Evolutionary conservation across 1,140 invertebrate genomes (phyloP).

Genomic region (Ceratitis capitata): DNA sequence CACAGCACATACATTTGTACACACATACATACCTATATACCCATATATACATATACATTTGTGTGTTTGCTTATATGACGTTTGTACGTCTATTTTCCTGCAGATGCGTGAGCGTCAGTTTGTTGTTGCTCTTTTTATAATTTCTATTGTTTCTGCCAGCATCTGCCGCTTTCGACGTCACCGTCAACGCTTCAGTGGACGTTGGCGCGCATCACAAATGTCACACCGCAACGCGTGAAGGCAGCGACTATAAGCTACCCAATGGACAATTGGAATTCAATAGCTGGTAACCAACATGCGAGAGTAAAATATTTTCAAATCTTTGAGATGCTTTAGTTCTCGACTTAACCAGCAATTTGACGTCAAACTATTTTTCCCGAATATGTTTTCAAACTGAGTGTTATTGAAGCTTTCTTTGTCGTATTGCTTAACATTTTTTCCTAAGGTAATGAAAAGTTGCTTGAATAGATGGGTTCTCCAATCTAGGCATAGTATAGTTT

Average conservation of each 20-base stretch:
- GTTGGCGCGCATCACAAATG: neutral
- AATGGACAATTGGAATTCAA: neutral
- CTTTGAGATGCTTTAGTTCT: too few relatives aligned
- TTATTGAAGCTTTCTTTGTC: too few relatives aligned
- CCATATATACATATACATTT: neutral
- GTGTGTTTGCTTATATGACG: neutral
- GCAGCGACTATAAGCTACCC: neutral
- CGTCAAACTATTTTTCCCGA: too few relatives aligned
- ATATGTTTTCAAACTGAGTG: too few relatives aligned
- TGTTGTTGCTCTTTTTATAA: neutral
- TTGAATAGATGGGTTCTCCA: too few relatives aligned
- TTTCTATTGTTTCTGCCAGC: neutral
- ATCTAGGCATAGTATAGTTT: too few relatives aligned
- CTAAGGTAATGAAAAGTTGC: too few relatives aligned
- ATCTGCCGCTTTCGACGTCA: neutral
- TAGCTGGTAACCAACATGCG: too few relatives aligned
- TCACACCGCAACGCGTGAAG: neutral
- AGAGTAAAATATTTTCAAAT: too few relatives aligned
- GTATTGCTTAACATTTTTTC: too few relatives aligned
- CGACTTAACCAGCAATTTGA: too few relatives aligned
- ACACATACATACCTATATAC: neutral
- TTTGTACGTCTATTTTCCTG: neutral
- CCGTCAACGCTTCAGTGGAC: neutral
- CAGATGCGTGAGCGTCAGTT: neutral
- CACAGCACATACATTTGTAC: neutral